Evolutionary conservation across 2,888 invertebrate species (phyloP), one percentile per base, ranked within the genome.

Genomic region (Itoplectis maculator): DNA sequence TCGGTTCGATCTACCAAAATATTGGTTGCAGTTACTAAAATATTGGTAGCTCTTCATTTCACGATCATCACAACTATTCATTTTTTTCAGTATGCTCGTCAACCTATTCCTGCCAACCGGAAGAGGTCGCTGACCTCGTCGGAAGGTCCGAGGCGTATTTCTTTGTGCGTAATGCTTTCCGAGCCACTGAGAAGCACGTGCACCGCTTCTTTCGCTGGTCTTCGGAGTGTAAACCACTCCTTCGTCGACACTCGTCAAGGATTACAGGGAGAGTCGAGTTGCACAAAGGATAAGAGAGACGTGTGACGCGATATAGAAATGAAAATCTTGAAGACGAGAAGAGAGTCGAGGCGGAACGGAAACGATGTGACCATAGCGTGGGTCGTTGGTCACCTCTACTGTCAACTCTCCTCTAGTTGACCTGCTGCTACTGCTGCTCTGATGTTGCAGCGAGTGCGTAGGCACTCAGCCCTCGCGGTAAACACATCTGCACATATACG

Each of bases 161-260:
- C 65, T 79, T 79, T 79, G 75, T 79, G 49, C 74, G 42, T 75
- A 72, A 82, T 82, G 79, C 78, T 78, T 82, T 78, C 70, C 70
- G 59, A 63, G 35, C 70, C 79, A 74, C 75, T 75, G 78, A 75
- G 59, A 65, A 79, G 82, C 79, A 82, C 82, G 82, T 82, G 82
- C 82, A 78, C 20, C 59, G 59, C 40, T 56, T 5, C 37, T 51
- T 40, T 40, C 51, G 20, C 13, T 42, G 56, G n/a, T 51, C 23
- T 11, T n/a, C 5, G 56, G n/a, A 23, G 66, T 47, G 35, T 23
- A 59, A 4, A 35, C 35, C 23, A 72, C 51, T 79, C 37, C 18
- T 47, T 40, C 35, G 40, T 70, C 35, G 42, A 20, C 63, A 45
- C 63, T 61, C 49, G 18, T 37, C 47, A 69, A 63, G 68, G 51